Evolutionary conservation across 2,888 invertebrate genomes (phyloP).

Genomic region (Cybosia mesomella): DNA sequence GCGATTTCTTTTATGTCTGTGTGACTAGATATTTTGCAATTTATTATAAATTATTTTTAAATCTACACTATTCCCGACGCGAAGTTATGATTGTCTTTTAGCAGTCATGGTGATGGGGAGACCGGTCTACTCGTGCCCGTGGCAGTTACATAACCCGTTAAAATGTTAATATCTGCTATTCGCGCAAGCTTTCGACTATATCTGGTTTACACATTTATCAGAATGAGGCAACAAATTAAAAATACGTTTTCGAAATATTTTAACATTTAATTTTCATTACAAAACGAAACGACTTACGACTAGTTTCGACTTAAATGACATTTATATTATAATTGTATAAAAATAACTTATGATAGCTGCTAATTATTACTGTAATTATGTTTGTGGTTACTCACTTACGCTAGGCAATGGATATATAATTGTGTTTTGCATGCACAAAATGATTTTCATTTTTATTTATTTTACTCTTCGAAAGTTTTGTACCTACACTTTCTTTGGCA

Average conservation of each 20-base stretch:
- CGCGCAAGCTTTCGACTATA: not conserved
- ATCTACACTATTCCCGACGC: not conserved
- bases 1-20: no score
- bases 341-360: slow-evolving; percentile 64
- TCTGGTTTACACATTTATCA: slow-evolving; percentile 4
- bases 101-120: not conserved
- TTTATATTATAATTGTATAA: slow-evolving; percentile 60
- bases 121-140: not conserved
- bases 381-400: slow-evolving; percentile 41
- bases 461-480: slow-evolving; percentile 63
- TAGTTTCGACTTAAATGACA: slow-evolving; percentile 68
- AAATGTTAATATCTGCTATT: not conserved
- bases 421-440: slow-evolving; percentile 74
- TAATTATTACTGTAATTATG: slow-evolving; percentile 46
- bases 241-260: slow-evolving; percentile 44
- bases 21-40: no score
- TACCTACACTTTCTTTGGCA: slow-evolving; percentile 82
- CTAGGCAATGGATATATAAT: slow-evolving; percentile 50
- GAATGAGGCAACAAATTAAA: slow-evolving; percentile 39
- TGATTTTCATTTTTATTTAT: slow-evolving; percentile 52
- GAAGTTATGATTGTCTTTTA: not conserved
- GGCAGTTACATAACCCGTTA: not conserved
- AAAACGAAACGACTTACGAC: slow-evolving; percentile 81
- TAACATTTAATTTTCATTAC: slow-evolving; percentile 64
- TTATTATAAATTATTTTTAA: no score